Percentiles rank a stretch among this genome's conserved stretches.
phyloP scores from a whole-genome alignment of 2,888 invertebrate genomes.

The Argynnis bischoffii region DNA sequence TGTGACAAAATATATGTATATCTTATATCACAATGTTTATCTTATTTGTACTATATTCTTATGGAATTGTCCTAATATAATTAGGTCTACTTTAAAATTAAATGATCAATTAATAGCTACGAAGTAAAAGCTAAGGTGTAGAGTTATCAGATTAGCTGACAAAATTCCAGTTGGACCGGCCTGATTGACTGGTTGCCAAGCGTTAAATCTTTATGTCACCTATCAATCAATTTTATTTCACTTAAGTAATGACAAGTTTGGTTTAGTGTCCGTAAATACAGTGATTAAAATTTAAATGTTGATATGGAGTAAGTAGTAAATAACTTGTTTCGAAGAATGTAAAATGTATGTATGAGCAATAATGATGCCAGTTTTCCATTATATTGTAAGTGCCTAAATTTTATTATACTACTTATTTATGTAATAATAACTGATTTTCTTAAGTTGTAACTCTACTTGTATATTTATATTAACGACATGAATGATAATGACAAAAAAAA shows the following conservation, averaged over 20 bases:
- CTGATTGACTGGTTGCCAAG: conserved; percentile 66
- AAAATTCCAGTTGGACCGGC: conserved; percentile 50
- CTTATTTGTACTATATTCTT: not conserved
- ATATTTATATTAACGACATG: too few relatives aligned
- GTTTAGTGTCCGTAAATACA: conserved; percentile 37
- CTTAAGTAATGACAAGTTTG: conserved; percentile 35
- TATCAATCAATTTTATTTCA: conserved; percentile 77
- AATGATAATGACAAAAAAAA: too few relatives aligned
- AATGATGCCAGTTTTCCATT: not conserved
- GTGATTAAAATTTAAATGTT: conserved; percentile 26
- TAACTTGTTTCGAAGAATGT: conserved; percentile 24
- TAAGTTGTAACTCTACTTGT: too few relatives aligned
- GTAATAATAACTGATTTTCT: too few relatives aligned
- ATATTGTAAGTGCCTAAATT: not conserved
- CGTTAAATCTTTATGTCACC: conserved; percentile 74
- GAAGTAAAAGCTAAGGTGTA: conserved; percentile 51
- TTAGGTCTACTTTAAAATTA: conserved; percentile 14
- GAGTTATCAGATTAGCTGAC: conserved; percentile 50
- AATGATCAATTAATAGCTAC: conserved; percentile 27
- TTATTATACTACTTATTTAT: not conserved
- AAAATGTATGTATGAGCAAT: not conserved
- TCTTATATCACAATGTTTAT: too few relatives aligned
- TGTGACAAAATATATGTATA: not conserved
- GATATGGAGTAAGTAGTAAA: conserved; percentile 19
- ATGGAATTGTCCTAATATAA: not conserved